Percentiles rank a stretch among this genome's conserved stretches.
These are phyloP conservation scores for Sarcophaga bullata DNA, from an alignment of 1,140 invertebrate species.

Conservation along the genomic window DNA sequence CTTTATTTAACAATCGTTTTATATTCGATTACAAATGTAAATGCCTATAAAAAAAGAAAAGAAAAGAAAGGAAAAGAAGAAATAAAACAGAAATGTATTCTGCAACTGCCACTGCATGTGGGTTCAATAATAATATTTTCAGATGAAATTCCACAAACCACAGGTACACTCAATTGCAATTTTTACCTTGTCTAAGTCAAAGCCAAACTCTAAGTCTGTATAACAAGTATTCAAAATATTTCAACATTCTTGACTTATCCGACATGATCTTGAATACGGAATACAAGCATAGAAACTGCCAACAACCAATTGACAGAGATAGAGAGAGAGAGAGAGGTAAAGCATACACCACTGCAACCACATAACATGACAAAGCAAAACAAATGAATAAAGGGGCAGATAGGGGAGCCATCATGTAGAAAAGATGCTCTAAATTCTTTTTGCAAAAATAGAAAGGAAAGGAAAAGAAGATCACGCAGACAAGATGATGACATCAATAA, in stretches of 20 bases:
- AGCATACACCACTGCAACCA: not conserved
- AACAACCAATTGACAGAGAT: not conserved
- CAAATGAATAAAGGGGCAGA: not conserved
- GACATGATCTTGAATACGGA: not conserved
- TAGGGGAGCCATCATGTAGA: not conserved
- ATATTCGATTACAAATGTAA: too few relatives aligned
- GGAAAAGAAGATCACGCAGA: not conserved
- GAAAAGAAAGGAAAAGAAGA: too few relatives aligned
- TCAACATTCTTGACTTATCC: constrained; percentile 7
- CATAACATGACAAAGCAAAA: constrained; percentile 27
- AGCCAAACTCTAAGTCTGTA: not conserved
- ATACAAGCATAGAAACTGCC: not conserved
- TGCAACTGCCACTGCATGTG: not conserved
- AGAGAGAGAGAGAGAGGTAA: not conserved
- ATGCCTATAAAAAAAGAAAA: too few relatives aligned
- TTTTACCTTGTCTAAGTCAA: too few relatives aligned
- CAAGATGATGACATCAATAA: not conserved
- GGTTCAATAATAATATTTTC: constrained; percentile 4
- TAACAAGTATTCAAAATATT: not conserved
- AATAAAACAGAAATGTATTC: not conserved
- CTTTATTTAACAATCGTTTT: too few relatives aligned
- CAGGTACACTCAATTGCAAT: not conserved
- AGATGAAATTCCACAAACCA: constrained; percentile 29
- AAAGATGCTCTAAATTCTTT: constrained; percentile 30
- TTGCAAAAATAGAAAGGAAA: not conserved